phyloP scores from a whole-genome alignment of 2,888 invertebrate genomes.

The Mactromeris polynyma region DNA sequence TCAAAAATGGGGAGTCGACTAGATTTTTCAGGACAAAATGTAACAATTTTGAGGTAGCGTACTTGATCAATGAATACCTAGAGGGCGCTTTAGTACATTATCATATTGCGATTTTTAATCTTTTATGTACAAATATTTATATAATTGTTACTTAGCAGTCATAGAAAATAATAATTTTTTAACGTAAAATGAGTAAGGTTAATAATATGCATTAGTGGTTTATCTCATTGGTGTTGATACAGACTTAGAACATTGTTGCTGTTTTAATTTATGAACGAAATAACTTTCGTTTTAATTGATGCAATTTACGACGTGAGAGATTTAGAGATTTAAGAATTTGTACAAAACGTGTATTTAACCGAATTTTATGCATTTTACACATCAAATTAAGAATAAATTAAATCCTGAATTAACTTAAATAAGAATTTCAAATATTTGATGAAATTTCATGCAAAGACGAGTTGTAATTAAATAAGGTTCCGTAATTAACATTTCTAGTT shows the following conservation, averaged over 20 bases:
- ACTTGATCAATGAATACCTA: neutral
- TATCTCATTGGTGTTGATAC: neutral
- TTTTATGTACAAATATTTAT: slow-evolving; percentile 9
- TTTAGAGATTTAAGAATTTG: neutral
- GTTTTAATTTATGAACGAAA: neutral
- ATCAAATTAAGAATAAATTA: neutral
- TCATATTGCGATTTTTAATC: neutral
- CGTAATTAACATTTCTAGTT: neutral
- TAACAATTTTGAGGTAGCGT: neutral
- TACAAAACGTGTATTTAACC: neutral
- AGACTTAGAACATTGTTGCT: neutral
- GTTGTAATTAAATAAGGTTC: neutral
- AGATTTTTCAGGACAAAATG: neutral
- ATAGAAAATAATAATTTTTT: neutral
- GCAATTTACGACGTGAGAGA: neutral
- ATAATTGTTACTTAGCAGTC: neutral
- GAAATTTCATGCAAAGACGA: neutral
- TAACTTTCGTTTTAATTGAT: neutral
- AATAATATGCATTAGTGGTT: neutral
- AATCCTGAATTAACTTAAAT: neutral
- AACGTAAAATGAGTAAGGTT: neutral
- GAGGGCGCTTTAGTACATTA: neutral
- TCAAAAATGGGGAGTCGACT: neutral
- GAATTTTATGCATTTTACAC: neutral
- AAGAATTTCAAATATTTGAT: neutral